Base-by-base conservation (phyloP, 2,888 invertebrate genomes). In the Drosophila histrio region DNA sequence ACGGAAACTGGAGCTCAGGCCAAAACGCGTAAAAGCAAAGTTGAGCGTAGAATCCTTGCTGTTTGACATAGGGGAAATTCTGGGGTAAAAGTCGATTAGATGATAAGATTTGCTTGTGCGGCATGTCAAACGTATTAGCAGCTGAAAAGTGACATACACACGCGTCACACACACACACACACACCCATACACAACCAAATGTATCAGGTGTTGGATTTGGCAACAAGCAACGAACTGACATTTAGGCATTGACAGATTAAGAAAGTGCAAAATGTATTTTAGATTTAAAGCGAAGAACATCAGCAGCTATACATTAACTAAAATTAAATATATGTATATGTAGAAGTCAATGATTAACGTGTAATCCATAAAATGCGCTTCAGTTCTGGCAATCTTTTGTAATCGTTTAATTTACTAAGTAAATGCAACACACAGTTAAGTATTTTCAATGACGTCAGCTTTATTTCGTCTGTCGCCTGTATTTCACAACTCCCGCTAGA, bases 121-220 rank as follows among this genome's bases (percentile, higher is more conserved):
- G 43, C 49, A 62, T 56, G 58, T 50, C 60, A 75, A 62, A 63
- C 50, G 72, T 69, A 72, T 69, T 65, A 75, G 53, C 62, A 57
- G 44, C 58, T 32, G 36, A 58, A 65, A 56, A 49, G 47, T 68
- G 30, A 57, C 24, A 50, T n/a, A n/a, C 47, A 52, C 50, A 41
- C 34, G 30, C 19, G 36, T 8, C 9, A 26, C 34, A 50, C 28
- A 34, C n/a, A 34, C 21, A 38, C 22, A 30, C 22, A 22, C 9
- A 19, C 19, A 44, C 8, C 11, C 7, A 28, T n/a, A 26, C 21
- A 19, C 24, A 28, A 26, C 6, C 13, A 32, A 43, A 43, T 50
- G 32, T 50, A 32, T 41, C 24, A 58, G 50, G 39, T 58, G 50
- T 50, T 41, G 17, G 15, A 30, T 21, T 13, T 11, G 22, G 15